Base-by-base conservation (phyloP, 2,797 vertebrate species). In the Thripadectes ignobilis region DNA sequence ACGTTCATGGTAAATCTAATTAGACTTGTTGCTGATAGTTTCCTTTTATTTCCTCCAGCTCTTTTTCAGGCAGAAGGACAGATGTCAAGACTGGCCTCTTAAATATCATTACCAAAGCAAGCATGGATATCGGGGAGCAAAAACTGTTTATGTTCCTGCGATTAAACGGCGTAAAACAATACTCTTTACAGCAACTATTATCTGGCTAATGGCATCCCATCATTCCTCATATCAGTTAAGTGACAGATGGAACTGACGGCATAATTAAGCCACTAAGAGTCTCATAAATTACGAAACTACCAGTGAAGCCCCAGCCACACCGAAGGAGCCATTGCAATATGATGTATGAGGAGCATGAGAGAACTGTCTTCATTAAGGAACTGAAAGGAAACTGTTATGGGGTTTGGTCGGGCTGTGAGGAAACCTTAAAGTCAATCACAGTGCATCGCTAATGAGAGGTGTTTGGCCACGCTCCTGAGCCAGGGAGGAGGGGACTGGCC, bases 151-250 rank as follows among this genome's bases (percentile, higher is more conserved):
- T 65, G 65, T 86, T 95, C 91, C 76, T 66, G 45, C 85, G 81
- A 85, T 94, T 96, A 90, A 97, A 96, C 36, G 88, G 96, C 91
- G 89, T 93, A 96, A 97, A 97, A 96, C 93, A 96, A 96, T 91
- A 92, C 80, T 73, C 93, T 98, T 98, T 96, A 97, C 92, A 94
- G 93, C 74, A 16, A 95, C 95, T 96, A 98, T 97, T 97, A 97
- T 90, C 88, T 69, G 71, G 55, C 29, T 96, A 97, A 97, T 96
- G 89, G 94, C 73, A 49, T 89, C 94, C 93, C 97, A 97, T 97
- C 95, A 81, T 96, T 98, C 95, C 97, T 98, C 97, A 75, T 94
- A 94, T 95, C 73, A 83, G 97, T 89, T 96, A 96, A 89, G 78
- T 22, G 86, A 98, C 97, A 97, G 94, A 76, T 82, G 95, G 95